Evolutionary conservation across 2,888 invertebrate species (phyloP).

Genomic region (Adineta ricciae): DNA sequence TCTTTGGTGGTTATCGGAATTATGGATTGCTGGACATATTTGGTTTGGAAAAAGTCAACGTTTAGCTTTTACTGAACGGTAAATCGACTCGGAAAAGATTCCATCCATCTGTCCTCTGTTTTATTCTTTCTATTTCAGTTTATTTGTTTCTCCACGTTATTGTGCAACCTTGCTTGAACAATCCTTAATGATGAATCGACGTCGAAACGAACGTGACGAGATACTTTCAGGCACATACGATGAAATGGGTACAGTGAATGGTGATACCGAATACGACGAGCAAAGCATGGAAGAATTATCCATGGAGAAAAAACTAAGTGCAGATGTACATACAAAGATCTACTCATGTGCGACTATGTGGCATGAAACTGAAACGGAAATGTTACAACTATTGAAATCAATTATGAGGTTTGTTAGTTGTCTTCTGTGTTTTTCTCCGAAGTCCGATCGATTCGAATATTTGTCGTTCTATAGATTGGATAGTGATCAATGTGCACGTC

Average conservation of each 20-base stretch:
- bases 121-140: conserved; percentile 35
- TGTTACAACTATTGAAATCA: conserved; percentile 46
- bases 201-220: conserved; percentile 68
- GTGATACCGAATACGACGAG: conserved; percentile 26
- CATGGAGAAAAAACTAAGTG: conserved; percentile 36
- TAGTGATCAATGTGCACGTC: conserved; percentile 46
- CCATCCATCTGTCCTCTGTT: no score
- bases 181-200: conserved; percentile 78
- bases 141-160: conserved; percentile 88
- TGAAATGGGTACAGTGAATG: neutral
- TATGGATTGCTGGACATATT: conserved; percentile 43
- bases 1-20: conserved; percentile 43
- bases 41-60: conserved; percentile 43
- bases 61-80: conserved; percentile 43
- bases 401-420: conserved; percentile 41
- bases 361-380: conserved; percentile 47
- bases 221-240: neutral
- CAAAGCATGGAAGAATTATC: conserved; percentile 27
- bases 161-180: conserved; percentile 81
- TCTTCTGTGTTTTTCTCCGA: neutral
- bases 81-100: neutral
- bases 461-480: conserved; percentile 41
- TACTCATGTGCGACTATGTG: conserved; percentile 49
- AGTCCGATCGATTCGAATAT: neutral
- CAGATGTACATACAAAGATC: conserved; percentile 38